phyloP scores from a whole-genome alignment of 2,113 vertebrate genomes.

The Etheostoma spectabile region DNA sequence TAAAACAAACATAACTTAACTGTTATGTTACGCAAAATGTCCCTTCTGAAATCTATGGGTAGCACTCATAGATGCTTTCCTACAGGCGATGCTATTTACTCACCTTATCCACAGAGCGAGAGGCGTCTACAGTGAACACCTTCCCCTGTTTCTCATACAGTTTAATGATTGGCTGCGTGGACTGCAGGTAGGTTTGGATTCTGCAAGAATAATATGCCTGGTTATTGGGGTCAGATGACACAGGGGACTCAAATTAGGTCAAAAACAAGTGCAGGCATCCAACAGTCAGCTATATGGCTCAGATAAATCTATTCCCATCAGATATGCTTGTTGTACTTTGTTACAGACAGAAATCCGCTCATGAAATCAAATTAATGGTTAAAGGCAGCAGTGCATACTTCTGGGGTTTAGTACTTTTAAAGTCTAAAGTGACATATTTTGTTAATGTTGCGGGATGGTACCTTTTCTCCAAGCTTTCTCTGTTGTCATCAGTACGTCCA shows the following conservation, averaged over 20 bases:
- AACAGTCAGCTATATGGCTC: conserved; percentile 55
- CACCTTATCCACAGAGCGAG: conserved; percentile 91
- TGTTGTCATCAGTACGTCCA: conserved; percentile 95
- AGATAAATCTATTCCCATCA: conserved; percentile 40
- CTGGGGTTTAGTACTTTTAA: neutral
- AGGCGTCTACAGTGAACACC: conserved; percentile 93
- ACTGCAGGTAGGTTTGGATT: conserved; percentile 95
- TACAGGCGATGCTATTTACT: conserved; percentile 35
- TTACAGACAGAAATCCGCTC: neutral
- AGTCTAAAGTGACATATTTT: neutral
- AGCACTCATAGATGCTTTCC: neutral
- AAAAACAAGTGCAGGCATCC: conserved; percentile 59
- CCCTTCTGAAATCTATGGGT: neutral
- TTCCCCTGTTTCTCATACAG: conserved; percentile 92
- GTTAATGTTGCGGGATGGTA: conserved; percentile 54
- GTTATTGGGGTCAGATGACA: conserved; percentile 59
- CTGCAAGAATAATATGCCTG: conserved; percentile 78
- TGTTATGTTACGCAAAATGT: neutral
- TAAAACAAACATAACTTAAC: too few species aligned
- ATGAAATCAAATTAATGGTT: neutral
- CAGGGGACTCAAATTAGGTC: conserved; percentile 58
- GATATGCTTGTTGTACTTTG: conserved; percentile 4
- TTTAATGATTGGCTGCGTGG: conserved; percentile 94
- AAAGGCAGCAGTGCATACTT: neutral
- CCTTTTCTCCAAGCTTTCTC: conserved; percentile 96